These are phyloP conservation scores for Calameuta filiformis DNA, from an alignment of 2,888 invertebrate genomes.

Conservation along the genomic window DNA sequence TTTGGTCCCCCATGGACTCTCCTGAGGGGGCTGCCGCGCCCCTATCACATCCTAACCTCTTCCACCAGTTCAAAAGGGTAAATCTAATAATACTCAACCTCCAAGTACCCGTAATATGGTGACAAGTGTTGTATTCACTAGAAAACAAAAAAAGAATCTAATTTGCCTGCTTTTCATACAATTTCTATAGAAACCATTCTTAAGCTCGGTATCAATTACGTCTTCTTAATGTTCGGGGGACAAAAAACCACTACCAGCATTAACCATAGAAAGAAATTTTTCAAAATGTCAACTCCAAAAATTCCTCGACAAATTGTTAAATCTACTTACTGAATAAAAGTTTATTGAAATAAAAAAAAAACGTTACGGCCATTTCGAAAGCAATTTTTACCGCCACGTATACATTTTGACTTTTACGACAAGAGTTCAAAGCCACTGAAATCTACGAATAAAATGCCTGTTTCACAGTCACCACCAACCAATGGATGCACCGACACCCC, in stretches of 20 bases:
- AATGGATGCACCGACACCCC: not conserved
- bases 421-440: not conserved
- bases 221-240: not conserved
- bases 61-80: conserved; percentile 34
- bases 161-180: conserved; percentile 1
- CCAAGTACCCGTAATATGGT: conserved; percentile 25
- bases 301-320: not conserved
- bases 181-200: not conserved
- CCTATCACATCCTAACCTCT: conserved; percentile 19
- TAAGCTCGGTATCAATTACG: not conserved
- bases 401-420: not conserved
- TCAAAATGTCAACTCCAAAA: not conserved
- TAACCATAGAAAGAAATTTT: not conserved
- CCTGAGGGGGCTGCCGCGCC: not conserved
- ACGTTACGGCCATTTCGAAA: not conserved
- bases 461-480: not conserved
- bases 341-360: no score
- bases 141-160: conserved; percentile 20
- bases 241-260: not conserved
- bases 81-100: conserved; percentile 42
- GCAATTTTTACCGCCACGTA: not conserved
- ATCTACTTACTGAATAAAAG: no score
- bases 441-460: not conserved
- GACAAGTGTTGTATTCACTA: conserved; percentile 34
- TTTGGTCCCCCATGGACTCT: conserved; percentile 21